Evolutionary conservation across 1,140 invertebrate genomes (phyloP).

Genomic region (Hyposmocoma kahamanoa): DNA sequence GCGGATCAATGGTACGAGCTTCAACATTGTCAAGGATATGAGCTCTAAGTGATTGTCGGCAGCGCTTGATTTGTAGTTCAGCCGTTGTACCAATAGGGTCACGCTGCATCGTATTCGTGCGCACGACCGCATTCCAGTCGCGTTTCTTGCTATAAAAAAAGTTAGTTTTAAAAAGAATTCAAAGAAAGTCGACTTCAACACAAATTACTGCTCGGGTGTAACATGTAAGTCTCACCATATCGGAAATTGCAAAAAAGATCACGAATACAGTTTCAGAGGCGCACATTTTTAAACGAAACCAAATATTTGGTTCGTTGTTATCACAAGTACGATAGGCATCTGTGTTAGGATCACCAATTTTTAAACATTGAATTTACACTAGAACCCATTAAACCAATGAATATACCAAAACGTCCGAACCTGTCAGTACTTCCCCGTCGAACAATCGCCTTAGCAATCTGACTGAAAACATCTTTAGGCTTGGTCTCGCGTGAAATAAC

Average conservation of each 20-base stretch:
- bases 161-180: background rate
- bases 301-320: too few relatives aligned
- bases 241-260: too few relatives aligned
- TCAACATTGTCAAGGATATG: conserved; percentile 78
- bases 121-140: conserved; percentile 89
- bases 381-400: background rate
- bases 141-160: conserved; percentile 78
- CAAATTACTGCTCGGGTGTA: too few relatives aligned
- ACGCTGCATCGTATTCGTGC: conserved; percentile 77
- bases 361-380: too few relatives aligned
- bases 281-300: too few relatives aligned
- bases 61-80: conserved; percentile 76
- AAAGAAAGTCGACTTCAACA: too few relatives aligned
- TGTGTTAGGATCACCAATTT: too few relatives aligned
- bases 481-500: conserved; percentile 79
- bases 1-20: conserved; percentile 78
- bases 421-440: conserved; percentile 74
- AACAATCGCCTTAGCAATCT: conserved; percentile 84
- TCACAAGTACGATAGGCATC: too few relatives aligned
- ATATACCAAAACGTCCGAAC: conserved; percentile 24
- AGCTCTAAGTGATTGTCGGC: conserved; percentile 80
- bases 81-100: conserved; percentile 87
- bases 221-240: too few relatives aligned
- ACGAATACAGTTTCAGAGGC: too few relatives aligned
- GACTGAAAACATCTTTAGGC: conserved; percentile 85